Base-by-base conservation (phyloP, 2,113 vertebrate species). In the Cyprinodon brontotheroides region DNA sequence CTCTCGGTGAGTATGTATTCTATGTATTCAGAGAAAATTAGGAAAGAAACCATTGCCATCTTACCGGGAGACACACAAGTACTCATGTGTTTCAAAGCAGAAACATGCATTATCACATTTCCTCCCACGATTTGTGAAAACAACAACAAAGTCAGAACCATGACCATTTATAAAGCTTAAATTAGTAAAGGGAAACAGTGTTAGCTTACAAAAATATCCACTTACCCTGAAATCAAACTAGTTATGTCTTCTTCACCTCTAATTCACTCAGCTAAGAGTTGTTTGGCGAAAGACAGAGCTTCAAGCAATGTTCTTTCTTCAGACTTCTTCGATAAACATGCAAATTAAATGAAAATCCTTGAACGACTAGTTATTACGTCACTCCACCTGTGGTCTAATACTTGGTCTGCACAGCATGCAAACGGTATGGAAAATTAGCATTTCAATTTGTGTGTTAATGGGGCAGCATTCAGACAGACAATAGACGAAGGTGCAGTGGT, bases 321-420 rank as follows among this genome's bases (percentile, higher is more conserved):
- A 9, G 63, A 29, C 39, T 47, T 48, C 22, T 29, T 41, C 20
- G 45, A 74, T 40, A 22, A 68, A 39, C 43, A 48, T 70, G 68
- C 89, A 89, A 92, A 89, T 87, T 0, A 82, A 41, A 84, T 86
- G 82, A 68, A 86, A 87, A 85, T 87, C 20, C 20, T 61, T 2
- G 4, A 59, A 70, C 37, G 17, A 36, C 5, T 38, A 12, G 0
- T 6, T 2, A 3, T 1, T 9, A 15, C 8, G 11, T 68, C 64
- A 68, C 1, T 17, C 38, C 36, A 5, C 0, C 4, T 47, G 0
- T 17, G 65, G 10, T n/a, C 41, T 14, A 13, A 74, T 29, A 12
- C 12, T 17, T 6, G 0, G 78, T 89, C 83, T 89, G 83, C 81
- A 73, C 39, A 4, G 41, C 41, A 91, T 90, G 88, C 88, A 92